These are phyloP conservation scores for Rhagologus leucostigma DNA, from an alignment of 2,113 vertebrate species.

Conservation along the genomic window DNA sequence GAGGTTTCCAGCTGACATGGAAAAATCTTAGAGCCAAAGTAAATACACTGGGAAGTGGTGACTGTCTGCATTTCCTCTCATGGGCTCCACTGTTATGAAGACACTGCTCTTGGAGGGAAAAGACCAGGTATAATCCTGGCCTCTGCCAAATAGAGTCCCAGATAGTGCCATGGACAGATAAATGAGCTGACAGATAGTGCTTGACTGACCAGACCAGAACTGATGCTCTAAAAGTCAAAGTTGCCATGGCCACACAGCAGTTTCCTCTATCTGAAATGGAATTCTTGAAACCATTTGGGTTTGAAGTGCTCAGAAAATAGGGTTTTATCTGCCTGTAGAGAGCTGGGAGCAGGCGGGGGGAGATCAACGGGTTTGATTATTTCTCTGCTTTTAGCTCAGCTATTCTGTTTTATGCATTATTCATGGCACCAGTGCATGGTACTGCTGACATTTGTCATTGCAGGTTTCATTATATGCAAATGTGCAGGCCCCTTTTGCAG, in stretches of 20 bases:
- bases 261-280: neutral
- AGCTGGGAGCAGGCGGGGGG: rapidly evolving
- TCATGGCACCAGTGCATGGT: neutral
- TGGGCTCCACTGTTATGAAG: neutral
- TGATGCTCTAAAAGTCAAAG: neutral
- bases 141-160: neutral
- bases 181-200: neutral
- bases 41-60: neutral
- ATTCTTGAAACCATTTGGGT: neutral
- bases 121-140: neutral
- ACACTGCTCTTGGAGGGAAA: neutral
- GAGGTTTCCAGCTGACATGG: neutral
- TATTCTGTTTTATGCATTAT: slow-evolving; percentile 8
- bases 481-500: neutral
- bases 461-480: slow-evolving; percentile 44
- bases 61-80: neutral
- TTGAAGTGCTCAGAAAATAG: slow-evolving; percentile 8
- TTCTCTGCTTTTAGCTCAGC: neutral
- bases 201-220: neutral
- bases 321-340: neutral
- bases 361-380: neutral
- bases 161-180: rapidly evolving
- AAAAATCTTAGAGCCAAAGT: neutral
- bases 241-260: neutral
- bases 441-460: slow-evolving; percentile 38